Evolutionary conservation across 2,888 invertebrate genomes (phyloP).

Genomic region (Hedya salicella): DNA sequence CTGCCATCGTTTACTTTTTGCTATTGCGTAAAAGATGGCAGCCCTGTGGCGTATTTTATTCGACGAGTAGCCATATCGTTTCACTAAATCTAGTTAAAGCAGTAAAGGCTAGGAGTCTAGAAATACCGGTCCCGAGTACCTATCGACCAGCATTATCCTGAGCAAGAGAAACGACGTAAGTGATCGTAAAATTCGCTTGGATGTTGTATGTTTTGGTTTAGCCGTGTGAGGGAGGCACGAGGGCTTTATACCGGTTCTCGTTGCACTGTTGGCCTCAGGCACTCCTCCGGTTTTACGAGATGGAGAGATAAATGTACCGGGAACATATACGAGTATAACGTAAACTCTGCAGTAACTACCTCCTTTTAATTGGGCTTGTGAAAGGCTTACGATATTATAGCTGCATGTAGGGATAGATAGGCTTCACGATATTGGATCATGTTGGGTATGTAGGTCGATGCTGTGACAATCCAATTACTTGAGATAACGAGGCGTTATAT

Average conservation of each 20-base stretch:
- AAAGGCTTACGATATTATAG: constrained; percentile 60
- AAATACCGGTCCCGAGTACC: constrained; percentile 29
- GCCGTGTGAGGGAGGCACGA: constrained; percentile 46
- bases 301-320: constrained; percentile 70
- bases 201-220: constrained; percentile 16
- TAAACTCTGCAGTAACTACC: constrained; percentile 39
- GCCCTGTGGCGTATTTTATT: constrained; percentile 9
- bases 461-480: constrained; percentile 20
- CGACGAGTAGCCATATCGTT: constrained; percentile 21
- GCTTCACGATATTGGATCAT: constrained; percentile 34
- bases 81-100: constrained; percentile 65
- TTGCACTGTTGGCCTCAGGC: constrained; percentile 66
- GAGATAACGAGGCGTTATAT: constrained; percentile 19
- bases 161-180: constrained; percentile 26
- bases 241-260: constrained; percentile 62
- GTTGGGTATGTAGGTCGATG: constrained; percentile 25
- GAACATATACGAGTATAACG: constrained; percentile 58
- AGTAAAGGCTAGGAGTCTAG: constrained; percentile 38
- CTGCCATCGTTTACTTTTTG: background rate
- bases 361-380: constrained; percentile 54
- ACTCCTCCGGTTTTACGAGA: constrained; percentile 60
- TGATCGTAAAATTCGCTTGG: constrained; percentile 5
- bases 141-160: constrained; percentile 21
- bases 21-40: constrained; percentile 12
- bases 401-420: constrained; percentile 47